Conservation (phyloP, 2,888 invertebrate species). For the Phasia obesa region DNA sequence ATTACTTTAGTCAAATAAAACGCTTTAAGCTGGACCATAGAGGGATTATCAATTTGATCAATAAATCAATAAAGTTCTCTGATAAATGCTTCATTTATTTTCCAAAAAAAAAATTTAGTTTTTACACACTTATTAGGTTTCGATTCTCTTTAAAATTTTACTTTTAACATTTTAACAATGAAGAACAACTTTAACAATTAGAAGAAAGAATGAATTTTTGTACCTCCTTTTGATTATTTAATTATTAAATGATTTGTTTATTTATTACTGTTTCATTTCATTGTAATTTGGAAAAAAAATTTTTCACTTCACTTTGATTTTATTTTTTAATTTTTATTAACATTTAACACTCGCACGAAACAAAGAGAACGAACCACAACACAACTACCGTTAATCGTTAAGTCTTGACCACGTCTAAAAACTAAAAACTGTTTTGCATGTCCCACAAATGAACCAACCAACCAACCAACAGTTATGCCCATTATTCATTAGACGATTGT, state of each 20-base stretch:
- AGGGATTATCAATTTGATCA: constrained; percentile 3
- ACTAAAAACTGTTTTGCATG: constrained; percentile 78
- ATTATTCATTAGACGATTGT: constrained; percentile 69
- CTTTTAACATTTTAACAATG: constrained; percentile 6
- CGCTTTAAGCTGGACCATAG: neutral
- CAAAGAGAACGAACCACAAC: constrained; percentile 18
- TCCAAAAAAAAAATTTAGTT: too few relatives aligned
- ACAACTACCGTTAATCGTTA: constrained; percentile 75
- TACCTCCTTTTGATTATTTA: constrained; percentile 2
- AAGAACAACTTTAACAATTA: constrained; percentile 20
- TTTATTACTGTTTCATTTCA: neutral
- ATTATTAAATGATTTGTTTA: constrained; percentile 9
- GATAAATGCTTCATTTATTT: too few relatives aligned
- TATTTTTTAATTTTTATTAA: neutral
- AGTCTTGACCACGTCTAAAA: constrained; percentile 81
- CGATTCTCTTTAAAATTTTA: neutral
- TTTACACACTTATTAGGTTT: neutral
- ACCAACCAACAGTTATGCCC: constrained; percentile 6
- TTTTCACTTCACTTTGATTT: neutral
- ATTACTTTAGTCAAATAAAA: constrained; percentile 1
- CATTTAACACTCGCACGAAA: constrained; percentile 42
- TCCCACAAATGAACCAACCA: constrained; percentile 65
- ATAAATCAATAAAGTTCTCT: neutral
- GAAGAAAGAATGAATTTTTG: constrained; percentile 24
- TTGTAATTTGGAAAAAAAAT: neutral